Evolutionary conservation across 2,797 vertebrate genomes (phyloP), one percentile per base, ranked within the genome.

Genomic region (Philypnodon macrostomus): DNA sequence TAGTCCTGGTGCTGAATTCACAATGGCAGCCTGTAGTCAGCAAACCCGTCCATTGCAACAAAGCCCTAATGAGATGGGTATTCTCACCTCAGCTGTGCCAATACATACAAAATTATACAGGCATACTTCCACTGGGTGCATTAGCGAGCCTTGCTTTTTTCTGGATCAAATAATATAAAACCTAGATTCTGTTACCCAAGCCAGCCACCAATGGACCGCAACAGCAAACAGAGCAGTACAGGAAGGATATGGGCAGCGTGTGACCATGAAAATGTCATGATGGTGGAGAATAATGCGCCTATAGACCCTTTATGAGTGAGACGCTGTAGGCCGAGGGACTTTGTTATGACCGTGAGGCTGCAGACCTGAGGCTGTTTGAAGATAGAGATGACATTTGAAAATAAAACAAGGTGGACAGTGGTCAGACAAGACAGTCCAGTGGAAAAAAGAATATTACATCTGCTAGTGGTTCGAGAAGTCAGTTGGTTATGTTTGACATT

Each of bases 251-350:
- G 36, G 30, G 44, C 70, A 44, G 66, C 49, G 23, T 50, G 61
- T 54, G 55, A 54, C 41, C 67, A 63, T 77, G 58, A 71, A 77
- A 79, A 66, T 69, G 74, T 68, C 74, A 73, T 59, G 1, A 44
- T 37, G 52, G 14, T 46, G 7, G 4, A 44, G 53, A 67, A 53
- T 47, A 38, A 65, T 53, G 63, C 19, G 26, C 45, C 52, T 42
- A 39, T 42, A 24, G 58, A 52, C n/a, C 47, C 39, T 74, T 77
- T 63, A 60, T 58, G 44, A 31, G 33, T 11, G 0, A 5, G 3
- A 2, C 10, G 41, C 33, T 41, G 16, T 40, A 41, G 36, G 54
- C 33, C 14, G 23, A 12, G 54, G 60, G 47, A 64, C 18, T 21
- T 12, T 37, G 65, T 58, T 52, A 44, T 30, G 29, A 41, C 24